Conservation (phyloP, 1,140 invertebrate genomes). For the Euglossa dilemma region DNA sequence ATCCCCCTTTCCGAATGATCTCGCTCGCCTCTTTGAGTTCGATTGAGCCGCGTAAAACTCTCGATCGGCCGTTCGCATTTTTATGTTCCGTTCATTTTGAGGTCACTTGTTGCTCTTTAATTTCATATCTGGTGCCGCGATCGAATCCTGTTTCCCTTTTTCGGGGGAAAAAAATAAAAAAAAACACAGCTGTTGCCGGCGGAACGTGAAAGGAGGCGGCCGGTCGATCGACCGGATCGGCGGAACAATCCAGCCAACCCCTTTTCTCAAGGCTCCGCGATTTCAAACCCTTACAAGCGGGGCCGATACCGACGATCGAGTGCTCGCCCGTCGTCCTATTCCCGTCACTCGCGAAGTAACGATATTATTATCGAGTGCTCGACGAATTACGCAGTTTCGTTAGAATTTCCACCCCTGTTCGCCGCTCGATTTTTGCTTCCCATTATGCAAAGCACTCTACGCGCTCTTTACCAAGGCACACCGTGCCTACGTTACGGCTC, state of each 20-base stretch:
- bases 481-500: slow-evolving; percentile 2
- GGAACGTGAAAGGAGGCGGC: background rate
- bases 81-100: slow-evolving; percentile 75
- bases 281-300: background rate
- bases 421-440: slow-evolving; percentile 3
- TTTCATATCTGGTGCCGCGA: slow-evolving; percentile 57
- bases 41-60: slow-evolving; percentile 76
- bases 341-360: background rate
- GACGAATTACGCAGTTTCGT: background rate
- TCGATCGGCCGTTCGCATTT: slow-evolving; percentile 80
- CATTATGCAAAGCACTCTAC: background rate
- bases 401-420: background rate
- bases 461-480: background rate
- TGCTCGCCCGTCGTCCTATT: background rate
- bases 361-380: slow-evolving; percentile 17
- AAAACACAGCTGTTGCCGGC: background rate
- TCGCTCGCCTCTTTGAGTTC: slow-evolving; percentile 68
- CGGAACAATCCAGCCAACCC: background rate
- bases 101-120: slow-evolving; percentile 83
- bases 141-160: slow-evolving; percentile 10
- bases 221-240: background rate
- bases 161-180: background rate
- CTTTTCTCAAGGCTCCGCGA: background rate
- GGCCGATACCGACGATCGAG: background rate
- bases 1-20: slow-evolving; percentile 71